Percentiles rank a stretch among this genome's conserved stretches.
Conservation (phyloP, 2,888 invertebrate genomes). For the Halictus quadricinctus region DNA sequence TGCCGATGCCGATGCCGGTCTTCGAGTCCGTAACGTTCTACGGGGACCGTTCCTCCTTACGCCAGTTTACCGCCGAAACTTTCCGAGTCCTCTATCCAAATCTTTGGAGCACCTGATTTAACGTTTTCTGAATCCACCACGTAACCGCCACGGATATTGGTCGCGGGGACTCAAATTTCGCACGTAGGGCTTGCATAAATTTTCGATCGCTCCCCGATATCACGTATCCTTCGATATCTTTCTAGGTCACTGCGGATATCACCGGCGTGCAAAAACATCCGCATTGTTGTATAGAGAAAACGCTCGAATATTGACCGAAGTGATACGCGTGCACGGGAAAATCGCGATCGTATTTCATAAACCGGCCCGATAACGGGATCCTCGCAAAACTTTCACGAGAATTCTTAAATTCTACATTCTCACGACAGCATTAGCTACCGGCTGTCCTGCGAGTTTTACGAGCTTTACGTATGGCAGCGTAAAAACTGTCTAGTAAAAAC, state of each 20-base stretch:
- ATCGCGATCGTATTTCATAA: background rate
- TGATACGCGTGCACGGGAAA: background rate
- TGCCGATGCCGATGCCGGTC: conserved; percentile 18
- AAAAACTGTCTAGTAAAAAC: conserved; percentile 1
- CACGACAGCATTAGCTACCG: background rate
- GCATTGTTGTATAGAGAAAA: conserved; percentile 35
- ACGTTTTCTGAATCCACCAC: conserved; percentile 25
- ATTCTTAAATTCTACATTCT: background rate
- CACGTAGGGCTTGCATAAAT: conserved; percentile 35
- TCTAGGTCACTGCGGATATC: conserved; percentile 54
- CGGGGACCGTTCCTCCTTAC: conserved; percentile 32
- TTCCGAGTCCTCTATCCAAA: background rate
- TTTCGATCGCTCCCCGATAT: conserved; percentile 25
- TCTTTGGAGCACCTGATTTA: background rate
- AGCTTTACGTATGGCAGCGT: background rate
- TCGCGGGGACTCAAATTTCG: conserved; percentile 16
- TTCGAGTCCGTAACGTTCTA: conserved; percentile 47
- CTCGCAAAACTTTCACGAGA: conserved; percentile 3
- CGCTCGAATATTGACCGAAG: conserved; percentile 27
- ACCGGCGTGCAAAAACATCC: conserved; percentile 38
- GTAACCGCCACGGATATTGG: background rate
- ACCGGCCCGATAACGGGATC: background rate
- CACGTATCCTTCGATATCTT: conserved; percentile 46
- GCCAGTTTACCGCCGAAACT: conserved; percentile 12
- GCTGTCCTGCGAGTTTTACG: background rate